Evolutionary conservation across 2,113 vertebrate genomes (phyloP), one percentile per base, ranked within the genome.

Genomic region (Caranx melampygus): DNA sequence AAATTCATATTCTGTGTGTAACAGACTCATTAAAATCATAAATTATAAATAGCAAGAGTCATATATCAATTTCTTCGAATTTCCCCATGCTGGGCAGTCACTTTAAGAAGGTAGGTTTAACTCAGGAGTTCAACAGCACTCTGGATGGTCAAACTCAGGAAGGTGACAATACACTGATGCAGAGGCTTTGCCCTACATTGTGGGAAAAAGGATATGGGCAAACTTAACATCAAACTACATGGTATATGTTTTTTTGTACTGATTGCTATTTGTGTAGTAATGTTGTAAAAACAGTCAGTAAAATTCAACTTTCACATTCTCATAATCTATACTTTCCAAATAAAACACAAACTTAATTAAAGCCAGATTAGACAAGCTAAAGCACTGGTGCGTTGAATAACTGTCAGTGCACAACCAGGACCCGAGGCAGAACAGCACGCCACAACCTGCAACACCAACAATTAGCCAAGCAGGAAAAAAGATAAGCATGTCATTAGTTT

Each of bases 221-320:
- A 51, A 44, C 40, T 44, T 60, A 65, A 78, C 52, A 15, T 12
- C 13, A 2, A 57, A 78, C 26, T 10, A 59, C 0, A 69, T 47
- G 70, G 6, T 33, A 67, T 12, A 45, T 72, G 33, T 78, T 21
- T 76, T 85, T 71, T 62, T 78, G 20, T 42, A 74, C 33, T 40
- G 37, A 72, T 78, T 74, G 64, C 55, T 37, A 73, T 31, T 14
- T 72, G 55, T 64, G 47, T n/a, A 67, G 15, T 60, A 77, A 79
- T 51, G 64, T 60, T 67, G 70, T 42, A 79, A 69, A 45, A 21
- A 58, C 20, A 66, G 20, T 52, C 21, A 75, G 42, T 65, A 37
- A 37, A 74, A 79, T 60, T n/a, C 77, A 72, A 66, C 55, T 72
- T 64, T 67, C 47, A 76, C 66, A 87, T 69, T 85, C 66, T 75